Conservation (phyloP, 2,113 vertebrate genomes). For the Cyrtonyx montezumae region DNA sequence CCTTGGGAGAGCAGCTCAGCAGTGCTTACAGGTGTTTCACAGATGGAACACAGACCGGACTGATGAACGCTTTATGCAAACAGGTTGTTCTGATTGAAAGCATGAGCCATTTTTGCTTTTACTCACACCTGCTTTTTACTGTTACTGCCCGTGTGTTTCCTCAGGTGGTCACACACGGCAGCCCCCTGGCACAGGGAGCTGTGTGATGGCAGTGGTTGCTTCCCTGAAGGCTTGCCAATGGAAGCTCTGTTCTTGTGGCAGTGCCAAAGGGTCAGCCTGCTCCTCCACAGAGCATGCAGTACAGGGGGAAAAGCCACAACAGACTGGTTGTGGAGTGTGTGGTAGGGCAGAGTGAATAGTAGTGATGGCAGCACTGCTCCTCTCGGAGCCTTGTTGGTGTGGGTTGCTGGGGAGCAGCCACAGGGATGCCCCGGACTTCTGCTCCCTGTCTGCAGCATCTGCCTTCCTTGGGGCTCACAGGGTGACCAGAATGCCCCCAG, state of each 20-base stretch:
- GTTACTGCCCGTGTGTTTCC: not conserved
- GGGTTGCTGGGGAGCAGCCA: not conserved
- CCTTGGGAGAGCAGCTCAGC: fast-evolving
- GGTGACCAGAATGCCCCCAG: not conserved
- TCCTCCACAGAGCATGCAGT: fast-evolving
- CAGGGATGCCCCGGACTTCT: not conserved
- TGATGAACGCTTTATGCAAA: not conserved
- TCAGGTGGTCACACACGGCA: not conserved
- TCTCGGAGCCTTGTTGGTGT: not conserved
- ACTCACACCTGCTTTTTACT: not conserved
- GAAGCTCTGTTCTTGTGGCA: fast-evolving
- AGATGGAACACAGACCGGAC: not conserved
- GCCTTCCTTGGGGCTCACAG: not conserved
- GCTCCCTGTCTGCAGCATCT: fast-evolving
- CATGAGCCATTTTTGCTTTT: not conserved
- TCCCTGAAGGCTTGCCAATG: not conserved
- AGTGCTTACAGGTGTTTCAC: not conserved
- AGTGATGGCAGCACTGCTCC: not conserved
- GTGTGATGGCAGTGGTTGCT: fast-evolving
- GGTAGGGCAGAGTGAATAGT: not conserved
- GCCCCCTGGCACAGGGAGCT: fast-evolving
- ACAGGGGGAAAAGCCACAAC: fast-evolving
- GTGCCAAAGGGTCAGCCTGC: not conserved
- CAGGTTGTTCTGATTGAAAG: not conserved
- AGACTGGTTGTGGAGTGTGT: fast-evolving